Evolutionary conservation across 2,113 vertebrate species (phyloP), one percentile per base, ranked within the genome.

Genomic region (Brienomyrus brachyistius): DNA sequence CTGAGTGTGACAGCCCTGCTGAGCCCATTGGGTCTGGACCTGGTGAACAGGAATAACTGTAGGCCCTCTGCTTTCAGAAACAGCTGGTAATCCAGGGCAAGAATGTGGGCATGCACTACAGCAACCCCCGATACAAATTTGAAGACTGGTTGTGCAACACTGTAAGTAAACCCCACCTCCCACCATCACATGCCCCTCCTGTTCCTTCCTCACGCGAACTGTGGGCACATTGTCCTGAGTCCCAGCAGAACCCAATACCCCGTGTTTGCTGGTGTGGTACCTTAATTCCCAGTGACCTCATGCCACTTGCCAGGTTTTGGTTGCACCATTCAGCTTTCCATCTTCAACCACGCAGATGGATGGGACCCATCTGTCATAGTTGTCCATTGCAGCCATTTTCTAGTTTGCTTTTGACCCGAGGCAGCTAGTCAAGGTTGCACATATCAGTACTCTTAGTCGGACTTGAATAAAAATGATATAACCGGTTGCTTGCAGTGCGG

Each of bases 31-130:
- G 95, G 88, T 95, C 95, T 52, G 95, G 95, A 85, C n/a, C 21
- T 21, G 27, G 59, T 15, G 8, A 9, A 31, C 48, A 19, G 9
- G 21, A 27, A 17, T 89, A 70, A 93, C 96, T 94, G 94, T 96
- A 91, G 96, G 96, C 90, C 97, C 96, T 90, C 90, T 92, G 96
- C 95, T 98, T 98, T 98, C 98, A 99, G 98, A 99, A 98, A 96
- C 96, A 96, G 93, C 95, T 99, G 94, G 95, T 96, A 93, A 97
- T 99, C 95, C 98, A 99, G 93, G 98, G 98, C 92, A 99, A 98
- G 95, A 97, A 93, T 90, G 97, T 99, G 93, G 97, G 98, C 74
- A 98, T 99, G 98, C 98, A 99, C 95, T 99, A 98, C 96, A 99
- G 98, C 95, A 97, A 99, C 93, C 98, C 97, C 90, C 97, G 97